Evolutionary conservation across 2,888 invertebrate genomes (phyloP).

Genomic region (Prenolepis imparis): DNA sequence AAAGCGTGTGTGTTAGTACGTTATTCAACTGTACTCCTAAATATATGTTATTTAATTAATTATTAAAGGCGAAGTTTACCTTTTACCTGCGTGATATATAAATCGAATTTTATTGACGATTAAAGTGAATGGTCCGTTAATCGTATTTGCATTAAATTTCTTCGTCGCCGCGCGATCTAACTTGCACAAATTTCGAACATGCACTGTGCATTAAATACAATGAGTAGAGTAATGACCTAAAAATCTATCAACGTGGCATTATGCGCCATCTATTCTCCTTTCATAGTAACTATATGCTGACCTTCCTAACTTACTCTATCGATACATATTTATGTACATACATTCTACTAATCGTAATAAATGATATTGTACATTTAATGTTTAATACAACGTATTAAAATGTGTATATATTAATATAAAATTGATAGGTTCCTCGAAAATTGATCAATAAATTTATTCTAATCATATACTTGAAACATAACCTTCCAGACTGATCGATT

Average conservation of each 20-base stretch:
- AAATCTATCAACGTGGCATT: background rate
- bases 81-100: background rate
- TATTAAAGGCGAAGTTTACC: background rate
- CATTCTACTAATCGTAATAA: background rate
- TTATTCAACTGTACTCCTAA: background rate
- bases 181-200: background rate
- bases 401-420: background rate
- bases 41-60: background rate
- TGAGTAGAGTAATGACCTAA: too few species aligned
- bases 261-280: background rate
- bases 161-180: background rate
- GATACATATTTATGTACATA: background rate
- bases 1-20: background rate
- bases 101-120: background rate
- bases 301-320: background rate
- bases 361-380: background rate
- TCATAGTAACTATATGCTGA: background rate
- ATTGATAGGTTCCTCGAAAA: background rate
- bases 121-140: background rate
- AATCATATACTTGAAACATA: background rate
- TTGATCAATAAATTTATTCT: constrained; percentile 6
- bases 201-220: background rate
- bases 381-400: background rate
- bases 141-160: background rate
- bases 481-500: constrained; percentile 9